A percentile compares a stretch with the other conserved stretches of the same genome.
Conservation (phyloP, 2,888 invertebrate species). For the Empis stercorea region DNA sequence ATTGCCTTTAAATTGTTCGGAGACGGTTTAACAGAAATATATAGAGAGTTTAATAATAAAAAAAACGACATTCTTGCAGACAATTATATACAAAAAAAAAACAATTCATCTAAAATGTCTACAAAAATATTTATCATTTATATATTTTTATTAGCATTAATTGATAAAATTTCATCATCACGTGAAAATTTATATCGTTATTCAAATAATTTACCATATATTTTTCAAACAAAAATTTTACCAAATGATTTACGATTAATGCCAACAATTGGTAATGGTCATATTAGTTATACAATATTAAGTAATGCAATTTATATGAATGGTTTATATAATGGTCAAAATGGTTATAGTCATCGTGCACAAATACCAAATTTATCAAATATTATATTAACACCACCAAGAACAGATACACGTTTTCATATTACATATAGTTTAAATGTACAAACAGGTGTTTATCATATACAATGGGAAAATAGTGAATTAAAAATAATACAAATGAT, state of each 20-base stretch:
- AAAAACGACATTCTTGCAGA: too few relatives aligned
- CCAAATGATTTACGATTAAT: slow-evolving; percentile 43
- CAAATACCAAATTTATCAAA: slow-evolving; percentile 48
- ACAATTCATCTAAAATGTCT: background rate
- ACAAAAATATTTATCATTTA: too few relatives aligned
- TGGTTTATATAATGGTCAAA: slow-evolving; percentile 44
- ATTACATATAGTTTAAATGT: slow-evolving; percentile 37
- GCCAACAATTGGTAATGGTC: slow-evolving; percentile 48
- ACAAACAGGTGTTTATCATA: slow-evolving; percentile 37
- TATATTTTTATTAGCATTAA: background rate
- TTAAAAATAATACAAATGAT: slow-evolving; percentile 19
- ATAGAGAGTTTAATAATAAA: slow-evolving; percentile 8
- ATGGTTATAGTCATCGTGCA: slow-evolving; percentile 44
- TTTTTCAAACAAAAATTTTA: slow-evolving; percentile 29
- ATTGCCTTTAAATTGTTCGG: too few relatives aligned
- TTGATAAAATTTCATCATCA: background rate
- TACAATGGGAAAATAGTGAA: slow-evolving; percentile 14
- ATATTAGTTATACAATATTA: slow-evolving; percentile 44
- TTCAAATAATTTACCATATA: background rate
- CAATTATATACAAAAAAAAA: too few relatives aligned
- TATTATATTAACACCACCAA: slow-evolving; percentile 21
- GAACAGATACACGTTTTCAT: background rate
- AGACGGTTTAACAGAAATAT: background rate
- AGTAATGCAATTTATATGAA: slow-evolving; percentile 47
- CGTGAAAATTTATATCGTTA: background rate